Evolutionary conservation across 2,888 invertebrate species (phyloP).

Genomic region (Eutolmus rufibarbis): DNA sequence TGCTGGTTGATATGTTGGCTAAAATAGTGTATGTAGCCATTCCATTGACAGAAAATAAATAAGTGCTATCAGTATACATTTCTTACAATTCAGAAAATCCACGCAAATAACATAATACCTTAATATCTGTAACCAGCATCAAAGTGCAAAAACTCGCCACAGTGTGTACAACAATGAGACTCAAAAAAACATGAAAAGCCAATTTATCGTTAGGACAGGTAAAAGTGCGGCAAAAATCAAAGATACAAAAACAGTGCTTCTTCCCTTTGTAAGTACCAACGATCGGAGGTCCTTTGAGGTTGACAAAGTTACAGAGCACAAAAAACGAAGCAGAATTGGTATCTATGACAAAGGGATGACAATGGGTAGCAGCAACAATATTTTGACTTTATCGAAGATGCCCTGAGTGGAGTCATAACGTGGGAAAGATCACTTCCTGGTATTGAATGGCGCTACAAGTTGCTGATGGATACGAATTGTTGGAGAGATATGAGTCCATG

Average conservation of each 20-base stretch:
- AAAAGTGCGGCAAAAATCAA: not conserved
- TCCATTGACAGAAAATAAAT: not conserved
- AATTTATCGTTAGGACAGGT: not conserved
- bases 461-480: not conserved
- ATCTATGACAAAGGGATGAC: not conserved
- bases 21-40: too few relatives aligned
- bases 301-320: not conserved
- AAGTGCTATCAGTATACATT: not conserved
- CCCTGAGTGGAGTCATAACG: not conserved
- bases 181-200: not conserved
- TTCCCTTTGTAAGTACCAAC: not conserved
- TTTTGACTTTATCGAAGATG: conserved; percentile 3
- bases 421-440: conserved; percentile 13
- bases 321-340: not conserved
- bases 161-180: not conserved
- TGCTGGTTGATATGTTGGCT: too few relatives aligned
- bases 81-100: not conserved
- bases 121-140: not conserved
- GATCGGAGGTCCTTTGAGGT: conserved; percentile 11
- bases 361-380: not conserved
- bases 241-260: not conserved
- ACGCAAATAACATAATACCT: not conserved
- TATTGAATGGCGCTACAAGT: conserved; percentile 8
- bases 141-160: not conserved
- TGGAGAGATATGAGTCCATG: not conserved